Conservation (phyloP, 2,113 vertebrate genomes). For the Geococcyx californianus region DNA sequence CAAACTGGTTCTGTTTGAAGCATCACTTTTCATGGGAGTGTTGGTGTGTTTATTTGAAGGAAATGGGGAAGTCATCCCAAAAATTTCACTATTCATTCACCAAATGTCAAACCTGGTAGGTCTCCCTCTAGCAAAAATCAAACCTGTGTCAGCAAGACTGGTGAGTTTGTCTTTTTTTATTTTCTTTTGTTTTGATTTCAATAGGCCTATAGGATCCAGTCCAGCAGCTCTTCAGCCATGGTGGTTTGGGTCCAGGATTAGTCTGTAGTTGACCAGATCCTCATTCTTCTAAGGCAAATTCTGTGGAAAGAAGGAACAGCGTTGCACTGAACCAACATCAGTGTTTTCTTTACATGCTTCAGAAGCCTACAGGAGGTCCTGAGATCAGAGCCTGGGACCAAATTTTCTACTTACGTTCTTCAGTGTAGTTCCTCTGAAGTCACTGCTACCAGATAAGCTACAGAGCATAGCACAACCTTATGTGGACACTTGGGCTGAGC, state of each 20-base stretch:
- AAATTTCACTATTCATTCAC: not conserved
- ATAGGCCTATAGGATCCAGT: not conserved
- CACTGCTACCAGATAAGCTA: slow-evolving; percentile 53
- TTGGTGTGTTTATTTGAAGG: not conserved
- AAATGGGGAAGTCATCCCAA: not conserved
- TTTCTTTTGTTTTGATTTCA: not conserved
- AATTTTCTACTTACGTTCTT: slow-evolving; percentile 10
- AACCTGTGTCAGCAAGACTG: not conserved
- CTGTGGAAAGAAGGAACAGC: not conserved
- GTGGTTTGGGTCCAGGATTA: not conserved
- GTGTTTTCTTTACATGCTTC: not conserved
- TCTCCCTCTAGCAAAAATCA: not conserved
- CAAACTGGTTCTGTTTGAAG: not conserved
- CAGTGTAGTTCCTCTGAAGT: not conserved
- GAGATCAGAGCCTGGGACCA: not conserved
- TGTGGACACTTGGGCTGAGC: not conserved
- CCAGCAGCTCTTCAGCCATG: not conserved
- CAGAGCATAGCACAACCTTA: slow-evolving; percentile 44
- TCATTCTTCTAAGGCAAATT: not conserved
- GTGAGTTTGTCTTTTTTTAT: not conserved
- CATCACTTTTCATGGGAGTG: not conserved
- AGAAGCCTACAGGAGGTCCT: not conserved
- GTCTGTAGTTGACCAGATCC: not conserved
- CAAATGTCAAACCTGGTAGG: not conserved
- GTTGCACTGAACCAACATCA: not conserved